A percentile compares a stretch with the other conserved stretches of the same genome.
These are phyloP conservation scores for Phania funesta DNA, from an alignment of 2,888 invertebrate species.

Conservation along the genomic window DNA sequence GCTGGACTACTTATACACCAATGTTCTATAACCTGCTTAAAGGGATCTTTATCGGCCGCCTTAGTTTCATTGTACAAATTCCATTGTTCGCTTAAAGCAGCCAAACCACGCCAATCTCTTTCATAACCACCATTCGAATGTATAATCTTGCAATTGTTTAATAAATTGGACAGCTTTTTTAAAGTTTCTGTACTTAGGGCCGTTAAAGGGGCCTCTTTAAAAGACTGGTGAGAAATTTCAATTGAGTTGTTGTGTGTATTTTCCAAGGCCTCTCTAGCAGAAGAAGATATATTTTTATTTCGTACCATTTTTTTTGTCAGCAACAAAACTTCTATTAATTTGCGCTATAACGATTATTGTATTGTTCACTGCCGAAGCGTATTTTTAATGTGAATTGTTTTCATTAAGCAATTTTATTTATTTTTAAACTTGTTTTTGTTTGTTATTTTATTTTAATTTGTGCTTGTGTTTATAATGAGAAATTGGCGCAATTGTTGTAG, in stretches of 20 bases:
- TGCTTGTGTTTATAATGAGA: no score
- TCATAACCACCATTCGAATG: conserved; percentile 83
- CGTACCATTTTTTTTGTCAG: no score
- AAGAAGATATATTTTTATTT: no score
- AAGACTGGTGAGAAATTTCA: neutral
- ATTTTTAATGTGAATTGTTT: no score
- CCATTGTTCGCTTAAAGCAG: conserved; percentile 83
- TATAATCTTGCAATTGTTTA: conserved; percentile 85
- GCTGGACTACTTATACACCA: conserved; percentile 81
- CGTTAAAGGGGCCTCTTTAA: conserved; percentile 77
- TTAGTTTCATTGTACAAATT: conserved; percentile 81
- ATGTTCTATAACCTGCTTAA: conserved; percentile 82
- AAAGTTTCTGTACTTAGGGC: conserved; percentile 80
- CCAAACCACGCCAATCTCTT: conserved; percentile 90
- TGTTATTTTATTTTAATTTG: no score
- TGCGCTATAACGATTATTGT: no score
- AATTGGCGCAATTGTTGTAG: no score
- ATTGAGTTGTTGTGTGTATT: no score
- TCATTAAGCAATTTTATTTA: no score
- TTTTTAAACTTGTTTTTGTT: no score
- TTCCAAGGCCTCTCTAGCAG: neutral
- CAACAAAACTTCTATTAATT: no score
- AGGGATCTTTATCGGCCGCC: conserved; percentile 82
- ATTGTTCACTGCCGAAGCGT: no score
- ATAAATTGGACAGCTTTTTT: conserved; percentile 82